Percentiles rank a stretch among this genome's conserved stretches.
Evolutionary conservation across 2,888 invertebrate genomes (phyloP).

Genomic region (Habroteleia sp.): DNA sequence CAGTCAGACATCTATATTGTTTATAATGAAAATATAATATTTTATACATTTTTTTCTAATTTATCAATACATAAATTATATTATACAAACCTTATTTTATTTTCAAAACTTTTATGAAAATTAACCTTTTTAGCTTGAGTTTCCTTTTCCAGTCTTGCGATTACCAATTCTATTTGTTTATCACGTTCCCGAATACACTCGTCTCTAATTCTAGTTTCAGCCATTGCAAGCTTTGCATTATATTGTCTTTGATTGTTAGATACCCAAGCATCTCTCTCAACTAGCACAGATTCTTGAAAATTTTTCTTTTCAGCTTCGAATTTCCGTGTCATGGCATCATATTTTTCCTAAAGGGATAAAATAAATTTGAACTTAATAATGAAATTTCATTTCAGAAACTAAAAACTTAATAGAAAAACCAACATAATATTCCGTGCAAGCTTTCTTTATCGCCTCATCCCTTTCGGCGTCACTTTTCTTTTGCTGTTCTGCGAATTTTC

Average conservation of each 20-base stretch:
- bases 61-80: too few species aligned
- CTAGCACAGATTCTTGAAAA: constrained; percentile 84
- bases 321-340: constrained; percentile 69
- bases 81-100: constrained; percentile 78
- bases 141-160: constrained; percentile 86
- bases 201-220: constrained; percentile 86
- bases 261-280: constrained; percentile 86
- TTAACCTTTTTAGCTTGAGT: constrained; percentile 83
- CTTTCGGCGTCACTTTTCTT: constrained; percentile 69
- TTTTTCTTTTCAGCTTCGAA: constrained; percentile 82
- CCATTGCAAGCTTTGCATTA: constrained; percentile 84
- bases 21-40: constrained; percentile 1
- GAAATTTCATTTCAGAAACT: neutral
- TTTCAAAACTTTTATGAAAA: constrained; percentile 84
- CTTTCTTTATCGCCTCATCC: constrained; percentile 67
- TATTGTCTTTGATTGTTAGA: constrained; percentile 85
- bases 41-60: too few species aligned
- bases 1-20: constrained; percentile 85
- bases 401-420: constrained; percentile 17
- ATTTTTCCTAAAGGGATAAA: constrained; percentile 69
- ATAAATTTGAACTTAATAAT: neutral
- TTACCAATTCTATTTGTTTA: constrained; percentile 88
- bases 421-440: constrained; percentile 70
- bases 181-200: constrained; percentile 89
- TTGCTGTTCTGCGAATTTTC: constrained; percentile 69